Conservation (phyloP, 2,797 vertebrate species). For the Distichodus sexfasciatus region DNA sequence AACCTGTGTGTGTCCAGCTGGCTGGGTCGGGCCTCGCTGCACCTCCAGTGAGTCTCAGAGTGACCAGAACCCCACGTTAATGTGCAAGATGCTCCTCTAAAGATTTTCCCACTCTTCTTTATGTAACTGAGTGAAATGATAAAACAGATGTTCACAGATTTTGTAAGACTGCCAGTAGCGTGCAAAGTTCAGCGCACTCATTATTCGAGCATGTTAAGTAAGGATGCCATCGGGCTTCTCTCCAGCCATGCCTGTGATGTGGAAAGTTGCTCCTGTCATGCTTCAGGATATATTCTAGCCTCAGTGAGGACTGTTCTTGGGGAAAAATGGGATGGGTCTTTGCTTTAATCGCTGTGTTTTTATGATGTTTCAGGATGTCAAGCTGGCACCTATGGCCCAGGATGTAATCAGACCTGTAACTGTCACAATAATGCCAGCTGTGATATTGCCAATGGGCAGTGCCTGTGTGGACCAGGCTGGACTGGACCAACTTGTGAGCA, state of each 20-base stretch:
- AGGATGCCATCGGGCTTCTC: not conserved
- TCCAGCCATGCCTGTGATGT: conserved; percentile 26
- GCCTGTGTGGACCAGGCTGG: conserved; percentile 77
- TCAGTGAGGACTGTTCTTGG: not conserved
- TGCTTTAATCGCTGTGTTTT: conserved; percentile 8
- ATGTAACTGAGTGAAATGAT: conserved; percentile 21
- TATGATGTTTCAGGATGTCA: conserved; percentile 67
- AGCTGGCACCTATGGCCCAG: conserved; percentile 64
- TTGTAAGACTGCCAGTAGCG: not conserved
- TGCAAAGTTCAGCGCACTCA: conserved; percentile 4
- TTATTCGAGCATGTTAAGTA: conserved; percentile 20
- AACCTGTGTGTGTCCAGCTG: conserved; percentile 67
- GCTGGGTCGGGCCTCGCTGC: conserved; percentile 72
- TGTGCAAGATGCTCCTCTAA: not conserved
- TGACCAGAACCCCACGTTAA: not conserved
- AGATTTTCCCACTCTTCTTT: not conserved
- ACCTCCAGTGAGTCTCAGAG: conserved; percentile 63
- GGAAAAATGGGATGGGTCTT: not conserved
- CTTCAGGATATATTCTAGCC: conserved; percentile 6
- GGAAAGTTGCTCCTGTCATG: conserved; percentile 10
- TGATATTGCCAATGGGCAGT: conserved; percentile 68
- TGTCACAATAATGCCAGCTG: conserved; percentile 76
- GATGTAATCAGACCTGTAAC: conserved; percentile 72
- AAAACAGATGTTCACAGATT: conserved; percentile 34
- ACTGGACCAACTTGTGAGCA: conserved; percentile 72